Conservation (phyloP, 2,113 vertebrate genomes). For the pig (Sus scrofa) region T2T-Sscrofa CM000828.6:37764501-37765000, state of each 20-base stretch:
- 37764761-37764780: neutral
- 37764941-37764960: neutral
- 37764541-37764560: neutral
- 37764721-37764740: neutral
- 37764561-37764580: neutral
- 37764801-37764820: neutral
- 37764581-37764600: neutral
- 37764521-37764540: neutral
- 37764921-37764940: neutral
- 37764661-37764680: conserved; percentile 3
- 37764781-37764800: neutral
- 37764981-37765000: neutral
- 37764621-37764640: neutral
- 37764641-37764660: neutral
- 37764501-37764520: conserved; percentile 42
- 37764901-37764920: neutral
- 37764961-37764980: neutral
- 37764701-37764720: neutral
- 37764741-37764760: neutral
- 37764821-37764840: neutral
- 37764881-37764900: neutral
- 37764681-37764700: neutral
- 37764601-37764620: neutral
- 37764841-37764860: neutral
- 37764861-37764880: neutral